Evolutionary conservation across 2,797 vertebrate species (phyloP).

Genomic region (Myotis pilosus): DNA sequence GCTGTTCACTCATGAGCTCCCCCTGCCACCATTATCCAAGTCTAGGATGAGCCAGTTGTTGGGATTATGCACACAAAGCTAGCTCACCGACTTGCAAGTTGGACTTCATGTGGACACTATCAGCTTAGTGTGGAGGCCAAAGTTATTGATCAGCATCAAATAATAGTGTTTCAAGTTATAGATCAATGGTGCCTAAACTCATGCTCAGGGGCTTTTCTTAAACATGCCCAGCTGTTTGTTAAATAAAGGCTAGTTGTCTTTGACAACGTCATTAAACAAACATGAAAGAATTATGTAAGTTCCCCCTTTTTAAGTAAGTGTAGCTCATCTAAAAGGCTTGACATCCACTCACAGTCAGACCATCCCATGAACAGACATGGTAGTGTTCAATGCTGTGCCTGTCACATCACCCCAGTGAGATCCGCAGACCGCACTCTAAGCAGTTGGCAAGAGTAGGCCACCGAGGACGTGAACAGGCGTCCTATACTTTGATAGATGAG

Average conservation of each 20-base stretch:
- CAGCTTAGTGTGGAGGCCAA: background rate
- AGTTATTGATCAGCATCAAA: background rate
- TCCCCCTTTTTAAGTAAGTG: background rate
- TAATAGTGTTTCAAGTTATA: background rate
- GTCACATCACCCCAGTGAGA: background rate
- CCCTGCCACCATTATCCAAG: accelerated
- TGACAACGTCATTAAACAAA: background rate
- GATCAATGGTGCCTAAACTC: background rate
- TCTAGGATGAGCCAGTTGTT: background rate
- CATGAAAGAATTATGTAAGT: background rate
- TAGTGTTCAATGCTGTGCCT: background rate
- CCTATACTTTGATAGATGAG: constrained; percentile 33
- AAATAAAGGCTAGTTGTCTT: background rate
- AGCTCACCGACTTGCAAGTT: background rate
- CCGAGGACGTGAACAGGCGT: background rate
- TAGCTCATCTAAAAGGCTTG: background rate
- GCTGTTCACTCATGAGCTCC: background rate
- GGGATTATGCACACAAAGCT: background rate
- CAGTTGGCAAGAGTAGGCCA: background rate
- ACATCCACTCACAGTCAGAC: background rate
- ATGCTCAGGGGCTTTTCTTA: background rate
- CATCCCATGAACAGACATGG: background rate
- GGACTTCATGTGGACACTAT: background rate
- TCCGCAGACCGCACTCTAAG: background rate
- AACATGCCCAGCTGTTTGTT: background rate